phyloP scores from a whole-genome alignment of 2,113 vertebrate species.

The Spilogale gracilis region DNA sequence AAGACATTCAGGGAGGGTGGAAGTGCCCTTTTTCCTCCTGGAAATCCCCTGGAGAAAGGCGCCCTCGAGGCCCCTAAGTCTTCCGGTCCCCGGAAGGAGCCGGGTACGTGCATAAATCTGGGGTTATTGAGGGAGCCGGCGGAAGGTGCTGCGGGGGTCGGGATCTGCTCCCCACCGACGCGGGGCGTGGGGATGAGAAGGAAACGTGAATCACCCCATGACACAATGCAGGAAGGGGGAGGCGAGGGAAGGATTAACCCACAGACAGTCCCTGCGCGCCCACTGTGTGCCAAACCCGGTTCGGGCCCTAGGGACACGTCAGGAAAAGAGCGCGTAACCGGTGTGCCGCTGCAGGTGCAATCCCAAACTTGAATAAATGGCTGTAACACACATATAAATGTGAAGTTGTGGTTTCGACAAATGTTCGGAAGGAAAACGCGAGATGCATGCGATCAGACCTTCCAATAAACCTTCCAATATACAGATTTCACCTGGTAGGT shows the following conservation, averaged over 20 bases:
- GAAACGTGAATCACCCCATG: neutral
- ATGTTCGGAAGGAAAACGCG: neutral
- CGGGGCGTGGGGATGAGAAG: neutral
- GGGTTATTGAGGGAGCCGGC: neutral
- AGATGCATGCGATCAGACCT: rapidly evolving
- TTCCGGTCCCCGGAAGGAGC: neutral
- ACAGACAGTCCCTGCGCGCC: neutral
- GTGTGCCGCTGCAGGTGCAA: neutral
- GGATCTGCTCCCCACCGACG: neutral
- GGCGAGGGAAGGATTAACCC: neutral
- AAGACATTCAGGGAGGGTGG: neutral
- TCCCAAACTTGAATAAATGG: neutral
- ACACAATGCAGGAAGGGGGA: neutral
- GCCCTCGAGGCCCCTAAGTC: neutral
- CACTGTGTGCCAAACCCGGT: neutral
- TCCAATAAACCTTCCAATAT: neutral
- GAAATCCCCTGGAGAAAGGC: neutral
- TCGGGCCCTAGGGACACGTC: neutral
- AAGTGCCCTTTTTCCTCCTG: neutral
- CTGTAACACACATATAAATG: neutral
- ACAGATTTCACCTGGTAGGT: neutral
- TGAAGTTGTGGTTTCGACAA: neutral
- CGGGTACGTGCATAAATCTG: neutral
- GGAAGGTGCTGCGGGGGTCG: neutral
- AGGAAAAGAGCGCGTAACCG: neutral